phyloP scores from a whole-genome alignment of 2,113 vertebrate genomes.

The Anarhynchus alexandrinus region DNA sequence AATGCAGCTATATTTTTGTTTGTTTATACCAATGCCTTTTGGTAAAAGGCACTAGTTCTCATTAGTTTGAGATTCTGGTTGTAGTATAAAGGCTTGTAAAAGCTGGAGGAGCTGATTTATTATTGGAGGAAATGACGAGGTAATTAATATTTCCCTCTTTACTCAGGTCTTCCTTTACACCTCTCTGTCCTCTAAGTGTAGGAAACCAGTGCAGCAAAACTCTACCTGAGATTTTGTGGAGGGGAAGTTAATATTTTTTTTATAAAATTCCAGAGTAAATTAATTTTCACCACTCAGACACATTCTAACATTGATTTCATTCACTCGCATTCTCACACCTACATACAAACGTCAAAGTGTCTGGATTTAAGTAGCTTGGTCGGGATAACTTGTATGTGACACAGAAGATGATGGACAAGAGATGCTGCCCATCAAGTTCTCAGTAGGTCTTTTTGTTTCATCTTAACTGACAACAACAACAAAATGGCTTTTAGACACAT shows the following conservation, averaged over 20 bases:
- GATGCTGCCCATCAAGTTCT: neutral
- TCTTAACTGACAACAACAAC: neutral
- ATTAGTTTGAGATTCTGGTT: neutral
- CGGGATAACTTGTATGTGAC: neutral
- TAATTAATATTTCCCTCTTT: neutral
- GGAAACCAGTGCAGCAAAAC: neutral
- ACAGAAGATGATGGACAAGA: neutral
- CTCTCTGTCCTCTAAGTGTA: neutral
- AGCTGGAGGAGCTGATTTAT: neutral
- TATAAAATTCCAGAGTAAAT: neutral
- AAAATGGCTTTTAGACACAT: neutral
- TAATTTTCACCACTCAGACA: neutral
- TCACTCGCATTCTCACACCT: rapidly evolving
- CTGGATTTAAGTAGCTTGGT: neutral
- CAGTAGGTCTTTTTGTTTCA: neutral
- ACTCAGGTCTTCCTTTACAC: neutral
- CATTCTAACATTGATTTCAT: neutral
- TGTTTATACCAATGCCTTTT: neutral
- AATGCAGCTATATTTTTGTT: neutral
- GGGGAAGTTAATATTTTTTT: neutral
- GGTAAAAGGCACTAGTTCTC: neutral
- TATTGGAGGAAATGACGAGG: neutral
- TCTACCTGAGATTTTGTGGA: neutral
- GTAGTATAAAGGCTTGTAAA: neutral
- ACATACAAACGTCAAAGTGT: neutral